Conservation (phyloP, 2,113 vertebrate species). For the Cardinalis cardinalis region DNA sequence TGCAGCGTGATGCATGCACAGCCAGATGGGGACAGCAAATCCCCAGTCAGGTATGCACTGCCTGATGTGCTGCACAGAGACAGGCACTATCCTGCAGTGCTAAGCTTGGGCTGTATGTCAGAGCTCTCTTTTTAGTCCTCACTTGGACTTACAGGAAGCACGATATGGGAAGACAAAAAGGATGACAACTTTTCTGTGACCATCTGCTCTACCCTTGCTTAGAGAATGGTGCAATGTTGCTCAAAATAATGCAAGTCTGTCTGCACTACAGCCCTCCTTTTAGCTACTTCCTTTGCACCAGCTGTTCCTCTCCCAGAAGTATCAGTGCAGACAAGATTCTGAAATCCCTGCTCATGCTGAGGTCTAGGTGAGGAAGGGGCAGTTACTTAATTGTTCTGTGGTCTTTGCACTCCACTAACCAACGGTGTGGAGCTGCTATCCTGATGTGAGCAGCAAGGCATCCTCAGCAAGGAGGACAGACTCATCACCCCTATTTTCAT, state of each 20-base stretch:
- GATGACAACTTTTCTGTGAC: background rate
- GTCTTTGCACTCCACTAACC: background rate
- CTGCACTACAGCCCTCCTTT: background rate
- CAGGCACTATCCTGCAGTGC: background rate
- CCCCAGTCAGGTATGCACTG: background rate
- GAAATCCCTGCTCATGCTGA: background rate
- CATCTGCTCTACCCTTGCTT: background rate
- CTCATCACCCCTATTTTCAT: background rate
- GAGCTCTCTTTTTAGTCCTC: background rate
- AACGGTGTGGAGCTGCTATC: background rate
- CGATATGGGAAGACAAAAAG: background rate
- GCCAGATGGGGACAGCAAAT: background rate
- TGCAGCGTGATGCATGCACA: background rate
- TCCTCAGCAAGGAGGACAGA: background rate
- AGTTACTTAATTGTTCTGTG: background rate
- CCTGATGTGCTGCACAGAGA: background rate
- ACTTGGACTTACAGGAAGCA: background rate
- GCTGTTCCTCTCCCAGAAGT: background rate
- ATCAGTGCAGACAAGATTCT: background rate
- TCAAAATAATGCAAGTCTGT: background rate
- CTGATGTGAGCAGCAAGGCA: background rate
- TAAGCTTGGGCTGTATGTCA: background rate
- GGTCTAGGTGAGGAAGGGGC: background rate
- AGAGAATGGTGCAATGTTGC: background rate
- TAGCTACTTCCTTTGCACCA: background rate